Evolutionary conservation across 2,888 invertebrate species (phyloP).

Genomic region (Cyrtodaria siliqua): DNA sequence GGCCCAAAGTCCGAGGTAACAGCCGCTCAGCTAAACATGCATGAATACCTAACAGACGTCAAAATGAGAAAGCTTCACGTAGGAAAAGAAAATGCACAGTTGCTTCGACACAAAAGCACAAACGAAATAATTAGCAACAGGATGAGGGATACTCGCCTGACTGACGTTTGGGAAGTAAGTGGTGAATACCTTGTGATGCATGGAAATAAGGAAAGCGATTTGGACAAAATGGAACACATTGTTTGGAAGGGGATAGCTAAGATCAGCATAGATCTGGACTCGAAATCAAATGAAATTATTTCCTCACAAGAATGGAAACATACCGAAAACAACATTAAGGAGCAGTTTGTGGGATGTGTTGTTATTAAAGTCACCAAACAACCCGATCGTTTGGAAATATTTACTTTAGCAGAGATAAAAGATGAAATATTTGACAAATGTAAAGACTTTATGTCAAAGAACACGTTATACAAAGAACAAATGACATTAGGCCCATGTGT

Average conservation of each 20-base stretch:
- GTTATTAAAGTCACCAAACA: constrained; percentile 9
- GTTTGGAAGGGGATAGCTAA: constrained; percentile 20
- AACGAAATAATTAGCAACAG: constrained; percentile 1
- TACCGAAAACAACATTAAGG: constrained; percentile 15
- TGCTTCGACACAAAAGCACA: constrained; percentile 22
- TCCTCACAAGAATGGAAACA: constrained; percentile 34
- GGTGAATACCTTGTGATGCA: constrained; percentile 21
- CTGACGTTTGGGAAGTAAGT: constrained; percentile 42
- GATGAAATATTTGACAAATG: constrained; percentile 23
- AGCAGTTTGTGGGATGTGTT: constrained; percentile 28
- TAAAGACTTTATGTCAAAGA: constrained; percentile 26
- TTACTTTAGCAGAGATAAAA: constrained; percentile 10
- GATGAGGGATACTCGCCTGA: constrained; percentile 14
- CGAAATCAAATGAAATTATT: constrained; percentile 6
- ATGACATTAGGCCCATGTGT: background rate
- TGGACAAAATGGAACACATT: constrained; percentile 28
- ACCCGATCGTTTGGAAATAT: constrained; percentile 6
- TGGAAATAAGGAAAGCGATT: constrained; percentile 20
- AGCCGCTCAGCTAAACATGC: constrained; percentile 8
- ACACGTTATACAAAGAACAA: constrained; percentile 33
- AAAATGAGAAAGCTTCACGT: constrained; percentile 16
- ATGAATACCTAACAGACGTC: constrained; percentile 7
- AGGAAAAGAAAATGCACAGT: constrained; percentile 8
- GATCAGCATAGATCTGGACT: constrained; percentile 27
- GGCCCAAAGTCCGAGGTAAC: constrained; percentile 21